Evolutionary conservation across 2,888 invertebrate genomes (phyloP), one percentile per base, ranked within the genome.

Genomic region (Keiferia lycopersicella): DNA sequence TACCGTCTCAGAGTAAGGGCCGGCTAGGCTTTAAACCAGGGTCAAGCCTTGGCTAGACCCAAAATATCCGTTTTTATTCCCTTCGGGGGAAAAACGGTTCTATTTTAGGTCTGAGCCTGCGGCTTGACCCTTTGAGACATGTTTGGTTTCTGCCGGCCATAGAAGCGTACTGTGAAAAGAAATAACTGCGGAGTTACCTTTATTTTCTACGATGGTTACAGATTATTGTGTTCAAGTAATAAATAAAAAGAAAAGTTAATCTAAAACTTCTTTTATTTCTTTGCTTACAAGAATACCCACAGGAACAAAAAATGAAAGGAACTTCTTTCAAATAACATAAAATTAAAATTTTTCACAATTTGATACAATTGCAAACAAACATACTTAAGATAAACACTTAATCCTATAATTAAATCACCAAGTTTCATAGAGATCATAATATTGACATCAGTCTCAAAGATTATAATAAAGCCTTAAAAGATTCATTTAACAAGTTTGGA

Each of bases 1-100:
- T 30, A 30, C 30, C 30, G 30, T 30, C 30, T 30, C 30, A 30
- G 30, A 4, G 30, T 30, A 30, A 30, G 30, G 30, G 60, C 14
- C 60, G 60, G 64, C 64, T 18, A 64, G 60, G 48, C 51, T 60
- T 53, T 39, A 34, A 63, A 64, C 51, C 51, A 26, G 64, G 60
- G 64, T 64, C 64, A 62, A 65, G 65, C 65, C 62, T 65, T 45
- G 65, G 65, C 62, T 65, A 62, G 62, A 65, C 61, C 62, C 64
- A 62, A 62, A 65, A 65, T 65, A 65, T 61, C 64, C 64, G 61
- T 63, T 63, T 34, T 64, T 64, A 64, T 64, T 53, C 61, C 56
- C 64, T 64, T 65, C 62, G 64, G 64, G 58, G 61, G 61, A 63
- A 62, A 65, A 65, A 65, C 64, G 64, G 64, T 65, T 50, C 58